phyloP scores from a whole-genome alignment of 2,797 vertebrate species.

The Thripadectes ignobilis region DNA sequence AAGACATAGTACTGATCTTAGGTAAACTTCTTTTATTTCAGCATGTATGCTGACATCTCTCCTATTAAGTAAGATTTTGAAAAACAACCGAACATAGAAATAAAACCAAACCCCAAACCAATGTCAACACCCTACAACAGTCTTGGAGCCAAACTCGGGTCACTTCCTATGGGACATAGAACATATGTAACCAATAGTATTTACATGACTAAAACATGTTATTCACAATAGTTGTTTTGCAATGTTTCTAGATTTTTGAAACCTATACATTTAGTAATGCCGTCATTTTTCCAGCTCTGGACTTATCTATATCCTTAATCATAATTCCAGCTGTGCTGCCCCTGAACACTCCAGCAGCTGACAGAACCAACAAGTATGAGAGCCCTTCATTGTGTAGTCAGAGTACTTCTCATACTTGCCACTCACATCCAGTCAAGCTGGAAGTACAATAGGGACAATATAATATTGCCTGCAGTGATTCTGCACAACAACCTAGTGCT shows the following conservation, averaged over 20 bases:
- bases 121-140: background rate
- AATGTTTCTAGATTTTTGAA: background rate
- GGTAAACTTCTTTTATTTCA: background rate
- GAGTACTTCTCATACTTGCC: background rate
- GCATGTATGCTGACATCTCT: background rate
- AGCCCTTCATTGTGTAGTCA: background rate
- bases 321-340: background rate
- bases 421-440: background rate
- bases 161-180: background rate
- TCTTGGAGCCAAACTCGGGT: background rate
- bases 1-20: background rate
- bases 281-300: background rate
- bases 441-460: background rate
- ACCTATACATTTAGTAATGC: background rate
- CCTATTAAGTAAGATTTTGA: background rate
- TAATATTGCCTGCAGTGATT: background rate
- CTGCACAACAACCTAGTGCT: background rate
- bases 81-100: background rate
- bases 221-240: background rate
- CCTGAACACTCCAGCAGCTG: background rate
- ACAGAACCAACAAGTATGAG: background rate
- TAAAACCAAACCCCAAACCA: fast-evolving
- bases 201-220: background rate
- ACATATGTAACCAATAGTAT: background rate
- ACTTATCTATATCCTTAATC: background rate